Evolutionary conservation across 2,888 invertebrate genomes (phyloP).

Genomic region (Tetragnatha montana): DNA sequence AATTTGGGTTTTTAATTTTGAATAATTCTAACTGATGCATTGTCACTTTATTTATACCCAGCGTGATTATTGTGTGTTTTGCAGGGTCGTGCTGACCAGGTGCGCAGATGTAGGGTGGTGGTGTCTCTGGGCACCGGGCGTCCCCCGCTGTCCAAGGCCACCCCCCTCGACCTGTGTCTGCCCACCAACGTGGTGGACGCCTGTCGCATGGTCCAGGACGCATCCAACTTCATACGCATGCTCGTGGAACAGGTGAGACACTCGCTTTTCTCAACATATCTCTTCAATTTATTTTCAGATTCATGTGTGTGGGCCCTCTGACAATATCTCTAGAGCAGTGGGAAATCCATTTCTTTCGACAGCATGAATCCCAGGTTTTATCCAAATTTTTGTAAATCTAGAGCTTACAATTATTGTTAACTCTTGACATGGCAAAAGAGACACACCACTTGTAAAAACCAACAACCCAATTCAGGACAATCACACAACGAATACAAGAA

Average conservation of each 20-base stretch:
- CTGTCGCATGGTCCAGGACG: conserved; percentile 78
- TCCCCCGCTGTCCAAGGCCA: conserved; percentile 77
- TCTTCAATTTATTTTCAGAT: background rate
- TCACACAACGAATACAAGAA: too few relatives aligned
- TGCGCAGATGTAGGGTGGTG: conserved; percentile 83
- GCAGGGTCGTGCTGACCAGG: conserved; percentile 79
- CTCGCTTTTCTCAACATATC: background rate
- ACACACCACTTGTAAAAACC: too few relatives aligned
- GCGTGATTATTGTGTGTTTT: conserved; percentile 35
- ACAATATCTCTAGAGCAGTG: background rate
- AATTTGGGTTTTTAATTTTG: too few relatives aligned
- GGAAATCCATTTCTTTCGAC: too few relatives aligned
- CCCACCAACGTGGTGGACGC: conserved; percentile 87
- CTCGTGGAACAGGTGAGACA: conserved; percentile 72
- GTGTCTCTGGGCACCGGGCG: conserved; percentile 85
- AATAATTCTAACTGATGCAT: too few relatives aligned
- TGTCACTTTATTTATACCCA: too few relatives aligned
- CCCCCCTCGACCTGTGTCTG: conserved; percentile 88
- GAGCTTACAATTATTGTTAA: too few relatives aligned
- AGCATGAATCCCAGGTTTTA: too few relatives aligned
- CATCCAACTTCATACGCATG: conserved; percentile 68
- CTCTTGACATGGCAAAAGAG: too few relatives aligned
- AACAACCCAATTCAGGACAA: too few relatives aligned
- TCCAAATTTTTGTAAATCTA: too few relatives aligned
- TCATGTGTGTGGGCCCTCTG: background rate